Evolutionary conservation across 2,888 invertebrate species (phyloP).

Genomic region (Mythimna loreyi): DNA sequence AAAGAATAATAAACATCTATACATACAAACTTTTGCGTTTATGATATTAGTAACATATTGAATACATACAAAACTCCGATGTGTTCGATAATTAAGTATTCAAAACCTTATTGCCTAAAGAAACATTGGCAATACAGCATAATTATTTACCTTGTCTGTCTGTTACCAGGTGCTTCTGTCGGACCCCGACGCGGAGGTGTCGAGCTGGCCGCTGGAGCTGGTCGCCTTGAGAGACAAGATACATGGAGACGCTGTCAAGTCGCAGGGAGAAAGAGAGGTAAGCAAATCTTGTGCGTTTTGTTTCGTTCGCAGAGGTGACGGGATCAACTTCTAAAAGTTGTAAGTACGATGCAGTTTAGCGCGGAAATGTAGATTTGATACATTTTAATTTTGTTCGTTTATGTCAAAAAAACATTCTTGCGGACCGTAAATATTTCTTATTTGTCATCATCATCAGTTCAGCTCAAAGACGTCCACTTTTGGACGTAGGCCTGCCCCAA

Average conservation of each 20-base stretch:
- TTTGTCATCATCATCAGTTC: too few relatives aligned
- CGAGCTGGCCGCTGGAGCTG: constrained; percentile 94
- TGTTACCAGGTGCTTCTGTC: constrained; percentile 92
- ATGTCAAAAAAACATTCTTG: too few relatives aligned
- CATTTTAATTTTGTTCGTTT: too few relatives aligned
- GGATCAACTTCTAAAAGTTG: too few relatives aligned
- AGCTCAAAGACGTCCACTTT: too few relatives aligned
- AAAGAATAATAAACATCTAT: too few relatives aligned
- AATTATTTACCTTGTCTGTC: not conserved
- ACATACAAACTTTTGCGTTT: too few relatives aligned
- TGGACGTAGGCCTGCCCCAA: too few relatives aligned
- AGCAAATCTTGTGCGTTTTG: constrained; percentile 4
- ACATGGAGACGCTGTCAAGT: constrained; percentile 89
- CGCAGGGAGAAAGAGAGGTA: constrained; percentile 92
- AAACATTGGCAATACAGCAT: not conserved
- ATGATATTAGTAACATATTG: too few relatives aligned
- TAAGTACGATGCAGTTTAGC: not conserved
- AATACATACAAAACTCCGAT: not conserved
- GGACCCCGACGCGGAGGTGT: constrained; percentile 93
- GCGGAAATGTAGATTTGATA: not conserved
- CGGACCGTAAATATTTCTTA: not conserved
- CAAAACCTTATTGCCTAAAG: not conserved
- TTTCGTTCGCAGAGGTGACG: not conserved
- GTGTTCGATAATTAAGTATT: not conserved
- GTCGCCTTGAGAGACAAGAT: constrained; percentile 94